Evolutionary conservation across 2,113 vertebrate species (phyloP).

Genomic region (Lampris incognitus): DNA sequence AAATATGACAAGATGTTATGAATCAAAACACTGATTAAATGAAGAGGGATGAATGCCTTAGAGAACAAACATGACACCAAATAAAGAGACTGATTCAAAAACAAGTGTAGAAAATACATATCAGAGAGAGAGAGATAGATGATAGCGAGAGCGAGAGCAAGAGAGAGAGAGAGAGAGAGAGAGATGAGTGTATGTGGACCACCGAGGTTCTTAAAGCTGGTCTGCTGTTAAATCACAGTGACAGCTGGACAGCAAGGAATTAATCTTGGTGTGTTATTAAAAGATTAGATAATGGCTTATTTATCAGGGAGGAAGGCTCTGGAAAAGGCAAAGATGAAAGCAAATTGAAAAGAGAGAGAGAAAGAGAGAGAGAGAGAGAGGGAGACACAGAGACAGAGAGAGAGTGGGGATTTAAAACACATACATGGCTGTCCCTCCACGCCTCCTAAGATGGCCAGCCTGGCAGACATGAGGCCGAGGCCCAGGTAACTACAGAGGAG

Average conservation of each 20-base stretch:
- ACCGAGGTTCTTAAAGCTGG: conserved; percentile 57
- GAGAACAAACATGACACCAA: too few relatives aligned
- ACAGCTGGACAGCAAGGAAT: conserved; percentile 80
- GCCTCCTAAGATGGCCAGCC: conserved; percentile 90
- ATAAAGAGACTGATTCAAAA: background rate
- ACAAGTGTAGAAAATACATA: too few relatives aligned
- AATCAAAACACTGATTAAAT: too few relatives aligned
- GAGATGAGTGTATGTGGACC: conserved; percentile 17
- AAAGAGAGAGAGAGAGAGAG: background rate
- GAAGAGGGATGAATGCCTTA: too few relatives aligned
- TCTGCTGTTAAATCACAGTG: conserved; percentile 61
- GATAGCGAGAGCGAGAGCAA: too few relatives aligned
- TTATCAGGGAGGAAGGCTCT: conserved; percentile 61
- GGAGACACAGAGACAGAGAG: background rate
- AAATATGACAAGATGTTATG: too few relatives aligned
- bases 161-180: background rate
- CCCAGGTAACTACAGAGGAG: conserved; percentile 89
- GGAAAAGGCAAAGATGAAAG: conserved; percentile 64
- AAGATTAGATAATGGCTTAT: conserved; percentile 85
- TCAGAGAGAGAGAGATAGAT: background rate
- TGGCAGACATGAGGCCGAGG: conserved; percentile 94
- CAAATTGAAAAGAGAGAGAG: conserved; percentile 51
- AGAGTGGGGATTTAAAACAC: conserved; percentile 50
- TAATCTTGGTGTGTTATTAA: conserved; percentile 82
- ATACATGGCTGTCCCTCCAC: conserved; percentile 86